A percentile compares a stretch with the other conserved stretches of the same genome.
These are phyloP conservation scores for Sebastes minor DNA, from an alignment of 2,797 vertebrate genomes.

Conservation along the genomic window DNA sequence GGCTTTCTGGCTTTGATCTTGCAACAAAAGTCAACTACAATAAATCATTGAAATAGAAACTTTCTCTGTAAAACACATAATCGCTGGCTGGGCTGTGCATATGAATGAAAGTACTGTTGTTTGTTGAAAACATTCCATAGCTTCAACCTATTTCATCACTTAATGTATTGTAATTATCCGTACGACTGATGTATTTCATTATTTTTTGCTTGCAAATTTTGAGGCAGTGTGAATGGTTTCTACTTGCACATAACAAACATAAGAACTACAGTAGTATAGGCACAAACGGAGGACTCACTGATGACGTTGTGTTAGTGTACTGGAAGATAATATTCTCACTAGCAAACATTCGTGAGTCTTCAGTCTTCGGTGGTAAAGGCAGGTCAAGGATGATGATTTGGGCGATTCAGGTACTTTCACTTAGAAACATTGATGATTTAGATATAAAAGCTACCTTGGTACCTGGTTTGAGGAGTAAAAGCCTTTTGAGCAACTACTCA, in stretches of 20 bases:
- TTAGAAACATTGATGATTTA: background rate
- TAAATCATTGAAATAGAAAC: conserved; percentile 26
- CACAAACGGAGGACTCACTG: background rate
- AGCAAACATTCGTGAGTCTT: background rate
- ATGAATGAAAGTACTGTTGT: background rate
- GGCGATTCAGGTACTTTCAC: background rate
- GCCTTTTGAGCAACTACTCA: background rate
- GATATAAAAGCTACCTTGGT: background rate
- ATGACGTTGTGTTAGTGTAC: background rate
- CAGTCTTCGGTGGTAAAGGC: background rate
- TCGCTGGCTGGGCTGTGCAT: background rate
- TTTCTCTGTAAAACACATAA: conserved; percentile 7
- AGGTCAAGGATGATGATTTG: background rate
- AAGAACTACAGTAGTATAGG: background rate
- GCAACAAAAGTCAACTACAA: conserved; percentile 9
- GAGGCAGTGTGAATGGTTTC: background rate
- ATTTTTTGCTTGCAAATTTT: background rate
- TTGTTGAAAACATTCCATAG: background rate
- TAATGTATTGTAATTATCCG: background rate
- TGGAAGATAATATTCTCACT: background rate
- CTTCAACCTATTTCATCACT: background rate
- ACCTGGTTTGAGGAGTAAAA: background rate
- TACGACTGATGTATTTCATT: background rate
- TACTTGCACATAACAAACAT: background rate
- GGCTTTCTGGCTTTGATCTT: conserved; percentile 34